Evolutionary conservation across 2,113 vertebrate genomes (phyloP), one percentile per base, ranked within the genome.

Genomic region (Lota lota): DNA sequence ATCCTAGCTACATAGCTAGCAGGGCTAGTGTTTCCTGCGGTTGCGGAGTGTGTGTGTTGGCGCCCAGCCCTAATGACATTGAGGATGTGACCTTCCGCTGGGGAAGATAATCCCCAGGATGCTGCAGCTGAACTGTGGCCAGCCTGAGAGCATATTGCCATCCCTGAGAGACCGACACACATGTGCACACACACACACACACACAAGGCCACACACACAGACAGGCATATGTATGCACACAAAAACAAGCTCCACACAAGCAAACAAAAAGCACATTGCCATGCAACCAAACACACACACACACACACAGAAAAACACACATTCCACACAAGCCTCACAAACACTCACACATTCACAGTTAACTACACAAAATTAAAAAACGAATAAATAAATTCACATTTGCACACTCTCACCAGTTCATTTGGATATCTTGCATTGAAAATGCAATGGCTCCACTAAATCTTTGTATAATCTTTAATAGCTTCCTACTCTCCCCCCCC

Each of bases 81-180:
- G 80, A 79, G 51, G 66, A 60, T 66, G 63, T 72, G 76, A 79
- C 85, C 79, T 89, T 82, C 79, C 72, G 73, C 64, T 21, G 70
- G 71, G 83, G 85, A 87, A 83, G 62, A 83, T 77, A 85, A 90
- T 85, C 84, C 80, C 62, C 53, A 63, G 79, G 71, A 87, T 87
- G 77, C 69, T 71, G 70, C 68, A 18, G 53, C 28, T 80, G 73
- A 75, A 83, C 72, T 81, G 68, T 68, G 61, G 77, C 73, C 66
- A 66, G 60, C 8, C 75, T 62, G 70, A 62, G 51, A 63, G 68
- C 67, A 60, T 58, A 57, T 63, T 20, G 68, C 70, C 67, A 17
- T 75, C 79, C 67, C 80, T 62, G 22, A 33, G 61, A 78, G 54
- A 62, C 64, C 11, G 12, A 69, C 28, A 36, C n/a, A 58, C 61